Evolutionary conservation across 1,140 invertebrate genomes (phyloP).

Genomic region (Ceratoteleas bidentatus): DNA sequence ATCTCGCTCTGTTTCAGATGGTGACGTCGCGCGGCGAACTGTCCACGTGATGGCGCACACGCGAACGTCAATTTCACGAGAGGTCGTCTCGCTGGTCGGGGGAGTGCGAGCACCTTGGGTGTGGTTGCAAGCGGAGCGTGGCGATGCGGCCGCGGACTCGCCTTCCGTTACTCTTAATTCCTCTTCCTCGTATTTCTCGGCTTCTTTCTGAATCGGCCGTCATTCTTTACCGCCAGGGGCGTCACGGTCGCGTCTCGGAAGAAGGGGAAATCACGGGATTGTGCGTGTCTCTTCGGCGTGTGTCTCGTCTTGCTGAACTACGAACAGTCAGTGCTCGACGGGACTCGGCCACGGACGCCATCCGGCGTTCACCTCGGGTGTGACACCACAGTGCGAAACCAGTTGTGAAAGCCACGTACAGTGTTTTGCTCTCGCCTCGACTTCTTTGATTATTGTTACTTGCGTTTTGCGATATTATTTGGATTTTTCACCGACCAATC

Average conservation of each 20-base stretch:
- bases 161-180: slow-evolving; percentile 66
- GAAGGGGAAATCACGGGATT: slow-evolving; percentile 65
- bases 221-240: slow-evolving; percentile 66
- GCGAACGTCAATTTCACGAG: slow-evolving; percentile 46
- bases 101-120: slow-evolving; percentile 56
- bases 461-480: neutral
- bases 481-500: neutral
- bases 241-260: slow-evolving; percentile 59
- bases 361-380: neutral
- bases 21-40: neutral
- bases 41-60: slow-evolving; percentile 38
- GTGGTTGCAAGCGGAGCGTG: slow-evolving; percentile 62
- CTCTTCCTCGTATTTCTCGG: slow-evolving; percentile 66
- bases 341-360: slow-evolving; percentile 26
- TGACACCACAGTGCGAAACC: neutral
- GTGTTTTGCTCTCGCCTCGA: neutral
- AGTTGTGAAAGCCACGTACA: neutral
- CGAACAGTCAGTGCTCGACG: slow-evolving; percentile 56
- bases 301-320: slow-evolving; percentile 57
- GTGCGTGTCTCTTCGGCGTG: slow-evolving; percentile 56
- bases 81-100: slow-evolving; percentile 46
- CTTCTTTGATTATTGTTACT: too few relatives aligned
- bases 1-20: too few relatives aligned
- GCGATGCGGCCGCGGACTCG: slow-evolving; percentile 53
- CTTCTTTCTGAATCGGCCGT: slow-evolving; percentile 65